Base-by-base conservation (phyloP, 2,888 invertebrate genomes). In the Drosophila antonietae region DNA sequence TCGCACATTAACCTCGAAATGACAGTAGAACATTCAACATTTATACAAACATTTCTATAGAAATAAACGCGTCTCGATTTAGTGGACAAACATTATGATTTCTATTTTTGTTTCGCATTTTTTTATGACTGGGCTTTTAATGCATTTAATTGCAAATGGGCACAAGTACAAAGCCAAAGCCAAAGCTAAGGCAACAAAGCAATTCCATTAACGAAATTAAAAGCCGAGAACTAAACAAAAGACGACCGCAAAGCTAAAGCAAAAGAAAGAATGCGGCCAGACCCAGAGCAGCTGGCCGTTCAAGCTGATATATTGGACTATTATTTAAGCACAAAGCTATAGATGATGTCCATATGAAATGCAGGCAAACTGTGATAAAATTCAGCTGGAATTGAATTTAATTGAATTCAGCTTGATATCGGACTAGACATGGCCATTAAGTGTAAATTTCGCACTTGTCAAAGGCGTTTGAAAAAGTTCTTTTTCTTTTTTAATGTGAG, bases 121-220 rank as follows among this genome's bases (percentile, higher is more conserved):
- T 20, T 85, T 83, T 73, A 89, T 71, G 76, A 58, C 73, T 76
- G 64, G 70, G 58, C 66, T 23, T 55, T 71, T 75, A 76, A 87
- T 87, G 85, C 85, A 81, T 73, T 84, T 78, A 73, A 84, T 89
- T 73, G 81, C 78, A 63, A 67, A 66, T 75, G 69, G 68, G 47
- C 66, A 53, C 49, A 60, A 23, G 37, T 53, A 44, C 43, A 18
- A 41, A 47, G 47, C 39, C 20, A 53, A 39, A 33, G 33, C 33
- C 3, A 9, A 33, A 33, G 33, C 14, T 39, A 12, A 44, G 46
- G 23, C 33, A 44, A 52, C 41, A 47, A 46, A 39, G 68, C 69
- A 28, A 61, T 66, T 85, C 88, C 84, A 84, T 84, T 84, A 89
- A 73, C 75, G 49, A 89, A 84, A 84, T 84, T 84, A 88, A 81